Conservation (phyloP, 2,113 vertebrate genomes). For the Notechis scutatus region DNA sequence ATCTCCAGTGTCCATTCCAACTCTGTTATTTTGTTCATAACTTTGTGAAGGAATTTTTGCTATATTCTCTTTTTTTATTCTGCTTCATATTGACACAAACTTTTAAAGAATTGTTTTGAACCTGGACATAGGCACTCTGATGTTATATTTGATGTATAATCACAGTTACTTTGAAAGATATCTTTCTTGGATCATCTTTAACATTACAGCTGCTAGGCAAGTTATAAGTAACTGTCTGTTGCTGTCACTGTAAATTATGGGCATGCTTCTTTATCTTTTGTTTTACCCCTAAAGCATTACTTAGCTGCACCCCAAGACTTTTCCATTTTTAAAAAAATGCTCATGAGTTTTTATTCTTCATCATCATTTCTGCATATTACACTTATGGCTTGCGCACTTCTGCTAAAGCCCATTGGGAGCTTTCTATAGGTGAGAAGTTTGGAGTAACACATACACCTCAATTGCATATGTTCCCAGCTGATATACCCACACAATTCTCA, state of each 20-base stretch:
- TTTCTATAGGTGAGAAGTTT: not conserved
- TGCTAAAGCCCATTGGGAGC: not conserved
- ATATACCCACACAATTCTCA: not conserved
- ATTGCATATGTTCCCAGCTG: not conserved
- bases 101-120: not conserved
- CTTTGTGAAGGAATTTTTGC: not conserved
- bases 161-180: conserved; percentile 24
- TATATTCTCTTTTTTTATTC: not conserved
- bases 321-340: conserved; percentile 46
- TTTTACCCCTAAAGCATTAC: conserved; percentile 33
- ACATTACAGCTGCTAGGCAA: conserved; percentile 25
- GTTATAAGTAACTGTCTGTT: conserved; percentile 35
- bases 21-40: not conserved
- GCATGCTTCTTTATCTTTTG: conserved; percentile 40
- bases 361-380: not conserved
- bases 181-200: conserved; percentile 36
- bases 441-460: not conserved
- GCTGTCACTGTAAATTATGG: conserved; percentile 34
- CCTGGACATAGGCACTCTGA: not conserved
- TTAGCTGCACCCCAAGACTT: conserved; percentile 47
- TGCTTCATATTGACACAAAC: not conserved
- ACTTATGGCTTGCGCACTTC: not conserved
- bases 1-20: not conserved
- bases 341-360: conserved; percentile 22
- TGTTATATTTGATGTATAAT: not conserved